Percentiles rank a stretch among this genome's conserved stretches.
phyloP scores from a whole-genome alignment of 2,797 vertebrate genomes.

The Oophaga sylvatica region DNA sequence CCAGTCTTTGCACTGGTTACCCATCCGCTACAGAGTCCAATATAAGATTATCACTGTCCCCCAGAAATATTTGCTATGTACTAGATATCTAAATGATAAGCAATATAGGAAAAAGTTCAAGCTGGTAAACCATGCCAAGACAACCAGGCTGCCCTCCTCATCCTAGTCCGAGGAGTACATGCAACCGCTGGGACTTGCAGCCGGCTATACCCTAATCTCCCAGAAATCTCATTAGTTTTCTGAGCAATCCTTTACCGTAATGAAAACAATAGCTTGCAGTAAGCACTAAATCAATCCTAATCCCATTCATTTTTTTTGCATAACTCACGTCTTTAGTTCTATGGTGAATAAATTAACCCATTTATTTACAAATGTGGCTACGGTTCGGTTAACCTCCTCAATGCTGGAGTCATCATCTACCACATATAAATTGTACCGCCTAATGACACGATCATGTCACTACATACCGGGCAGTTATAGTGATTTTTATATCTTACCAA shows the following conservation, averaged over 20 bases:
- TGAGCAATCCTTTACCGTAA: conserved; percentile 62
- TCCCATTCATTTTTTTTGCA: conserved; percentile 60
- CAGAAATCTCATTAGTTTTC: conserved; percentile 63
- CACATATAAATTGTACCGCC: neutral
- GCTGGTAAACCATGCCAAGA: neutral
- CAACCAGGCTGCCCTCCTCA: neutral
- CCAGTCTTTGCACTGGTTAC: too few relatives aligned
- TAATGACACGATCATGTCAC: neutral
- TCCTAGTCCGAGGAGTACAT: conserved; percentile 21
- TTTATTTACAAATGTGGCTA: conserved; percentile 45
- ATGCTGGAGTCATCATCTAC: neutral
- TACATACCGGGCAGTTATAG: neutral
- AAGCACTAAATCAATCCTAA: conserved; percentile 62
- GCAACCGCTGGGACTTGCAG: conserved; percentile 53
- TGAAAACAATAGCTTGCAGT: conserved; percentile 64
- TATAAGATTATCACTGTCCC: too few relatives aligned
- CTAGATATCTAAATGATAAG: neutral
- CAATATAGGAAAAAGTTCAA: neutral
- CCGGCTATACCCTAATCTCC: conserved; percentile 59
- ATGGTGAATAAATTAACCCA: conserved; percentile 50
- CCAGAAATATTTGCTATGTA: neutral
- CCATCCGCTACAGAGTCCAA: too few relatives aligned
- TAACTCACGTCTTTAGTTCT: conserved; percentile 48
- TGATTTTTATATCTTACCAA: neutral
- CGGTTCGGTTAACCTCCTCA: conserved; percentile 23